Evolutionary conservation across 2,113 vertebrate species (phyloP), one percentile per base, ranked within the genome.

Genomic region (Cromileptes altivelis): DNA sequence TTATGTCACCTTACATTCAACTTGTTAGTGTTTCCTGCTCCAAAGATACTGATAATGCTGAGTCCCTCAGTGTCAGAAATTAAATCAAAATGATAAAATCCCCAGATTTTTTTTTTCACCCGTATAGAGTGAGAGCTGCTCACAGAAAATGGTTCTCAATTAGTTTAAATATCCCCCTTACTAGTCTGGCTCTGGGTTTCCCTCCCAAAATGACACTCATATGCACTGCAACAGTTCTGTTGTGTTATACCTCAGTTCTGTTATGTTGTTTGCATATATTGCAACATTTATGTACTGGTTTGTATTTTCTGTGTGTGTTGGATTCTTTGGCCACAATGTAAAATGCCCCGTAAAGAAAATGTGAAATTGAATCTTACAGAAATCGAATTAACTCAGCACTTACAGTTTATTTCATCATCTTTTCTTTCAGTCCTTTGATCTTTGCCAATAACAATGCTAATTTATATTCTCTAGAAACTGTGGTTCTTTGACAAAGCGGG

Each of bases 361-460:
- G 4, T 52, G 10, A 55, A 55, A 75, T 55, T 4, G 14, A 33
- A 45, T 60, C 14, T 21, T 21, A 25, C 33, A 53, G 4, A 57
- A 45, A 40, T 65, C 12, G 12, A 50, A 75, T 75, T 69, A 21
- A 57, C 52, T 45, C 25, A 23, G 30, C 33, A 3, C 37, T 78
- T 64, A 30, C 25, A 56, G 3, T 50, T 67, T 33, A 62, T 76
- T 76, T 71, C 67, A 72, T 87, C 67, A 71, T 55, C 52, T 57
- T 75, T 37, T 70, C 40, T 12, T 71, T 73, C 30, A 45, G 12
- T 19, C 19, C 11, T 82, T 85, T 77, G 49, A 45, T 23, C 23
- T 55, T 47, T 78, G 21, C 27, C 60, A 61, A 55, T 70, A 49
- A 67, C 15, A 57, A 64, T 70, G 13, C 4, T 33, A 47, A 72